Base-by-base conservation (phyloP, 2,797 vertebrate species). In the Echeneis naucrates region DNA sequence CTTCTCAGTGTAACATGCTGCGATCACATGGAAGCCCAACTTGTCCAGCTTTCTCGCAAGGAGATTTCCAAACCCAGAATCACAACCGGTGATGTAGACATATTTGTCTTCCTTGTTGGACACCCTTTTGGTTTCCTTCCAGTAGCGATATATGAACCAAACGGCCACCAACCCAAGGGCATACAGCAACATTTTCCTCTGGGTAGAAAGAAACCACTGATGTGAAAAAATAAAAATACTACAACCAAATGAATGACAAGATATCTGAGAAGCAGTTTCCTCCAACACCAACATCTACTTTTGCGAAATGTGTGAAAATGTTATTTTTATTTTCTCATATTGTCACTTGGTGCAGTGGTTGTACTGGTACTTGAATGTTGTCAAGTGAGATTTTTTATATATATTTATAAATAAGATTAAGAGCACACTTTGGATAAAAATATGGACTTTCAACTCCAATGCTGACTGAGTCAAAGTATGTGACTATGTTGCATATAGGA, bases 21-120 rank as follows among this genome's bases (percentile, higher is more conserved):
- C 94, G 1, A 94, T 88, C 40, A 95, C 94, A 0, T 77, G 17
- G 83, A 89, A 94, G 37, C 93, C 93, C 21, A 74, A 77, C 55
- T 77, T 67, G 81, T 95, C 94, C 84, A 95, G 75, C 63, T 90
- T 90, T 48, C 55, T 88, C 0, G 94, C 88, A 5, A 95, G 89
- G n/a, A 88, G 83, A 33, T 89, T 89, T 1, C 92, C 92, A 50
- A 95, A 95, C 6, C 94, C 94, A 0, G 84, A 78, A 85, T 95
- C 93, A 14, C 95, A 94, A 37, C 94, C 94, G 0, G 95, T 95
- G 87, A 95, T 86, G 85, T 92, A 95, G 27, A 95, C 93, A 48
- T 93, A 89, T 75, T 92, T 93, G 24, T 87, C 75, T 4, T 51
- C 86, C 59, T 71, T 78, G 81, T 93, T 81, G 50, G 88, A 16